Evolutionary conservation across 2,797 vertebrate species (phyloP).

Genomic region (Coendou prehensilis): DNA sequence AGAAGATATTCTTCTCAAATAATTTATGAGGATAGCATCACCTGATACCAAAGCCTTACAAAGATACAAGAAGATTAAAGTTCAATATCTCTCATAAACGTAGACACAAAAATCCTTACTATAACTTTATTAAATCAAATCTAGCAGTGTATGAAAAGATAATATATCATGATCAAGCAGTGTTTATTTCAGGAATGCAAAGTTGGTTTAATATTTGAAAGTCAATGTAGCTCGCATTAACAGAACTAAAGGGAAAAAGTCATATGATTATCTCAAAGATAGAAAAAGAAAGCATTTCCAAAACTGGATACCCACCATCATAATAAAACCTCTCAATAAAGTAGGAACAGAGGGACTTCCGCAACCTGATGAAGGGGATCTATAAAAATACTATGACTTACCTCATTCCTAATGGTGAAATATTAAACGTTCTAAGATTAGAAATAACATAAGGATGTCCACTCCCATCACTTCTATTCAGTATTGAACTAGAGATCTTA

Average conservation of each 20-base stretch:
- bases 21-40: background rate
- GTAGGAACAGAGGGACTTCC: background rate
- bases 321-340: background rate
- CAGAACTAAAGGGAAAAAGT: background rate
- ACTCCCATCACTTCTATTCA: background rate
- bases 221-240: conserved; percentile 19
- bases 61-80: background rate
- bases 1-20: background rate
- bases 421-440: background rate
- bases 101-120: background rate
- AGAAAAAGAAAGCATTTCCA: background rate
- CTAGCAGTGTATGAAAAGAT: background rate
- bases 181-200: conserved; percentile 24
- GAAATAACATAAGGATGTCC: background rate
- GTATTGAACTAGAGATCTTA: background rate
- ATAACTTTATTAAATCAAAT: background rate
- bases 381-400: background rate
- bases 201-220: conserved; percentile 40
- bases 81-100: background rate
- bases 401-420: background rate
- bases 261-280: background rate
- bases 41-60: background rate
- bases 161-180: background rate
- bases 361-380: background rate
- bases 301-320: background rate